A percentile compares a stretch with the other conserved stretches of the same genome.
These are phyloP conservation scores for Trichonephila clavata DNA, from an alignment of 1,140 invertebrate species.

Conservation along the genomic window DNA sequence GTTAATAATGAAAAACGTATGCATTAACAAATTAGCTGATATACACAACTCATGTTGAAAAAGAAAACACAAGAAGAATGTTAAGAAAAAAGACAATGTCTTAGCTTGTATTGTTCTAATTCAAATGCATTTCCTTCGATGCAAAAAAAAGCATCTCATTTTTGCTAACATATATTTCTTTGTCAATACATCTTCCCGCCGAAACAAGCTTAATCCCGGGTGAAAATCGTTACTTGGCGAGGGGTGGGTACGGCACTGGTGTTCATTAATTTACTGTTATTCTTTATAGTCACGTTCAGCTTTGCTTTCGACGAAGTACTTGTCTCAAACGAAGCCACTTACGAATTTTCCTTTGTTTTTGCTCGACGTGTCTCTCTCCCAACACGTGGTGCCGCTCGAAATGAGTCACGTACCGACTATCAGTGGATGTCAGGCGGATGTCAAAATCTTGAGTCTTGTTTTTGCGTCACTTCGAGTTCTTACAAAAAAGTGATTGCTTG, in stretches of 20 bases:
- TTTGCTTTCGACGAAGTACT: conserved; percentile 38
- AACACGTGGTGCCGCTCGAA: neutral
- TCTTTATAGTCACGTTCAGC: conserved; percentile 66
- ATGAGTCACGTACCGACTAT: conserved; percentile 32
- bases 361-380: conserved; percentile 14
- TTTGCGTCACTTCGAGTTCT: neutral
- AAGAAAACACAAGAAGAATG: too few relatives aligned
- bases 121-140: neutral
- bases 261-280: conserved; percentile 63
- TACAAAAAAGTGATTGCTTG: neutral
- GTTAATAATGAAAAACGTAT: too few relatives aligned
- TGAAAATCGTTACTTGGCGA: conserved; percentile 17
- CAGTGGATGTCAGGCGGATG: conserved; percentile 9
- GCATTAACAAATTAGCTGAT: too few relatives aligned
- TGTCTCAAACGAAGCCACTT: conserved; percentile 63
- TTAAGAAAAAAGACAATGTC: too few relatives aligned
- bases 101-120: too few relatives aligned
- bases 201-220: neutral
- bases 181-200: neutral
- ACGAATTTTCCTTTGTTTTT: conserved; percentile 35
- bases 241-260: neutral
- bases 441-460: conserved; percentile 7
- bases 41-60: too few relatives aligned
- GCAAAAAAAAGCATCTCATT: neutral
- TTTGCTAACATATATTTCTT: neutral